Evolutionary conservation across 2,888 invertebrate species (phyloP), one percentile per base, ranked within the genome.

Genomic region (Platynereis dumerilii): DNA sequence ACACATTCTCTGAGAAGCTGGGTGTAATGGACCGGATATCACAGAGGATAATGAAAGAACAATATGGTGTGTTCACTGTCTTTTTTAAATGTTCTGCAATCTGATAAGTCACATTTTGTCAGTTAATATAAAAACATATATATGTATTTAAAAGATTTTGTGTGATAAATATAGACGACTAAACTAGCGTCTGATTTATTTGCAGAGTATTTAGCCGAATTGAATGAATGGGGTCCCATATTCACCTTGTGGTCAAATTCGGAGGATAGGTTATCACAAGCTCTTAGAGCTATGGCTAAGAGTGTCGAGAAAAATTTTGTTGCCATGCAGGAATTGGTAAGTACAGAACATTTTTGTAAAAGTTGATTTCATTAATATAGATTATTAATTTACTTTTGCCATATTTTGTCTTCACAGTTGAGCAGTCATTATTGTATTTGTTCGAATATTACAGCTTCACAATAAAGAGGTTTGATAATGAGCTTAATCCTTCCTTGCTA

Each of bases 21-120:
- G 79, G 81, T 0, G 86, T 87, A 12, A 86, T 91, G 66, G 90
- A 90, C 74, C 87, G 88, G 75, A 89, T 90, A 71, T 87, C 89
- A 60, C 87, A 86, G 76, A 60, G 71, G 53, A 67, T 73, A 5
- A 24, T 68, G 12, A 72, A 71, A 53, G 73, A 73, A 27, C 67
- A 73, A 39, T 60, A 58, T 45, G 73, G 73, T 73, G n/a, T 53
- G 26, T 26, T 17, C 7, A n/a, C 22, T n/a, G n/a, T n/a, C n/a
- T n/a, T n/a, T n/a, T 42, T 42, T 42, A 15, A 17, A 15, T 42
- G 12, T 52, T 17, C 12, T 52, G 10, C 7, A 17, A 52, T 10
- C 12, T 52, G 17, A 52, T 10, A 52, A 20, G 20, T 17, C 12
- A 15, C 17, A 42, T 42, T 17, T 42, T 42, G n/a, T n/a, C n/a